These are phyloP conservation scores for Platalea minor DNA, from an alignment of 2,797 vertebrate genomes.

Conservation along the genomic window DNA sequence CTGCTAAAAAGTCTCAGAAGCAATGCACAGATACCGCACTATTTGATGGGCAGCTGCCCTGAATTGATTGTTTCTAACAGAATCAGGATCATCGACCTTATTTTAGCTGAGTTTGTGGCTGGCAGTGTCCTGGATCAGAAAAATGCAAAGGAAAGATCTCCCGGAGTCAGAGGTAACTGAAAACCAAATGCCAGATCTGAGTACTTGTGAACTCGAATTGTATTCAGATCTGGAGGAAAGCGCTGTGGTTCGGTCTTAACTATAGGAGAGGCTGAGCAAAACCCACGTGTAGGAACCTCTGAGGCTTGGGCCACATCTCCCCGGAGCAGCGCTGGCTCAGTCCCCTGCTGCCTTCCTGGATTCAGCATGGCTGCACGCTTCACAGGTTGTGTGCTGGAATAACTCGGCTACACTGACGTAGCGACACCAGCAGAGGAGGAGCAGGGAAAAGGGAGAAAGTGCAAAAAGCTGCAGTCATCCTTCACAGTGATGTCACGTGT, in stretches of 20 bases:
- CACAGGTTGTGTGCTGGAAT: neutral
- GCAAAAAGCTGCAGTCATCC: neutral
- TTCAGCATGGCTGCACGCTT: neutral
- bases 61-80: neutral
- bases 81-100: neutral
- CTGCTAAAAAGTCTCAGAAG: neutral
- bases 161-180: neutral
- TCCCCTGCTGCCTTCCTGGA: neutral
- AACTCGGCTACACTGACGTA: neutral
- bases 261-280: neutral
- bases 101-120: neutral
- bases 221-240: neutral
- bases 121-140: neutral
- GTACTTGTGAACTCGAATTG: neutral
- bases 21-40: neutral
- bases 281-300: neutral
- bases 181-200: neutral
- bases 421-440: rapidly evolving
- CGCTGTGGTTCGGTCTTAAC: neutral
- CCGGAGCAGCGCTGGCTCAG: neutral
- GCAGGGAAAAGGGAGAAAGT: neutral
- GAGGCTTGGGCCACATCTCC: neutral
- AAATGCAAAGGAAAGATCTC: neutral
- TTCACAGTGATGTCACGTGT: neutral
- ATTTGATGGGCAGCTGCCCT: neutral